Evolutionary conservation across 35 echinoderm and acorn worm species (phyloP).

Genomic region (Ptychodera flava): DNA sequence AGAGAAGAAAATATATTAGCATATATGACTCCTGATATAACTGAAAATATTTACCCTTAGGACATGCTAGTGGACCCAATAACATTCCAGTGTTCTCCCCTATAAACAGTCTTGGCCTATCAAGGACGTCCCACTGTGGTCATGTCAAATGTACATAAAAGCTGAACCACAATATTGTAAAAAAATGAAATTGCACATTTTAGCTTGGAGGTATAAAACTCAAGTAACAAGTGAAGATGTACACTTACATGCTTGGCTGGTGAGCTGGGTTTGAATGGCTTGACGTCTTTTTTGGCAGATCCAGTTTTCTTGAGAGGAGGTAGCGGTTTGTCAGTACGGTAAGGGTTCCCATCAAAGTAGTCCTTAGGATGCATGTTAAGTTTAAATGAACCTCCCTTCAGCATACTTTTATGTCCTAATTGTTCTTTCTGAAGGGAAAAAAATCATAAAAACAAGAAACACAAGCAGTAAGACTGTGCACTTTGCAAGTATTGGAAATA

Average conservation of each 20-base stretch:
- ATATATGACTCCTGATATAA: too few species aligned
- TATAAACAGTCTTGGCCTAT: too few species aligned
- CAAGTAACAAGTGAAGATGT: too few species aligned
- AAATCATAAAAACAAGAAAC: not conserved
- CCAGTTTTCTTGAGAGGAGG: conserved; percentile 67
- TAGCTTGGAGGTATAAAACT: too few species aligned
- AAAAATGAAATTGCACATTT: too few species aligned
- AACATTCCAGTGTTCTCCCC: too few species aligned
- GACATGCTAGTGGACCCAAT: too few species aligned
- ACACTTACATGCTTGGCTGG: conserved; percentile 76
- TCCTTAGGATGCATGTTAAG: conserved; percentile 89
- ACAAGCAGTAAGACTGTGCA: not conserved
- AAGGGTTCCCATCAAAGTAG: conserved; percentile 84
- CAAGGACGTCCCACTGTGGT: too few species aligned
- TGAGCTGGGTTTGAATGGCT: conserved; percentile 86
- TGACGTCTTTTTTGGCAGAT: conserved; percentile 46
- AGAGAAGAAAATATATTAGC: conserved; percentile 4
- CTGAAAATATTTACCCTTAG: too few species aligned
- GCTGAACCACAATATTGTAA: too few species aligned
- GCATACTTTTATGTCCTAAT: conserved; percentile 24
- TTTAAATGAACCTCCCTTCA: conserved; percentile 87
- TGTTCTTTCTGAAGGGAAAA: conserved; percentile 61
- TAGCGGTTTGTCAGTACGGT: conserved; percentile 67
- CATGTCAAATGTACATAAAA: too few species aligned
- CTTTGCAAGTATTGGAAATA: not conserved